Conservation (phyloP, 2,888 invertebrate species). For the Hydriomena furcata region DNA sequence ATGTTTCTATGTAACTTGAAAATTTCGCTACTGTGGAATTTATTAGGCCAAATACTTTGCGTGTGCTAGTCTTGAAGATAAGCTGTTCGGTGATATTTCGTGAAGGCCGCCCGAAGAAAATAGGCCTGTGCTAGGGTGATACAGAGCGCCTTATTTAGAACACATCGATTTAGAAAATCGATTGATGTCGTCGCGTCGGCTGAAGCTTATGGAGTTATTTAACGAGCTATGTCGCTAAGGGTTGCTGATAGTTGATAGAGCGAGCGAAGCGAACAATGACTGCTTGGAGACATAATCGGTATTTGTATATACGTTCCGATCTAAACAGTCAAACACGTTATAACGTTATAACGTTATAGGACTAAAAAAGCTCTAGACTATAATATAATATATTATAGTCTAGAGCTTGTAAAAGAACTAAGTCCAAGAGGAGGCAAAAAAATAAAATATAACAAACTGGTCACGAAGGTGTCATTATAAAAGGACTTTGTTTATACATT, state of each 20-base stretch:
- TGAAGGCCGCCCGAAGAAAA: slow-evolving; percentile 51
- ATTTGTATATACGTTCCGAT: too few relatives aligned
- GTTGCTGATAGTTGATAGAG: slow-evolving; percentile 4
- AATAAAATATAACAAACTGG: too few relatives aligned
- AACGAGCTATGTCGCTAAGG: slow-evolving; percentile 7
- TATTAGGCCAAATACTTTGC: slow-evolving; percentile 55
- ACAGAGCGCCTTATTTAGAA: slow-evolving; percentile 31
- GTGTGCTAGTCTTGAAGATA: slow-evolving; percentile 58
- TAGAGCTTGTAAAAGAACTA: too few relatives aligned
- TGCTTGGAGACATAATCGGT: too few relatives aligned
- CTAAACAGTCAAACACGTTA: too few relatives aligned
- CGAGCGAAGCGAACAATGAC: too few relatives aligned
- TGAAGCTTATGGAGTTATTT: slow-evolving; percentile 21
- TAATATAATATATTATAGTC: too few relatives aligned
- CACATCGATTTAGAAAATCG: slow-evolving; percentile 44
- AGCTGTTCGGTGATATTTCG: slow-evolving; percentile 58
- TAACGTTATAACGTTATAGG: too few relatives aligned
- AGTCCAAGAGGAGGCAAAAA: too few relatives aligned
- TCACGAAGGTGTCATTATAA: too few relatives aligned
- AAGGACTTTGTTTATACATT: too few relatives aligned
- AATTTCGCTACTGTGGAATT: slow-evolving; percentile 48
- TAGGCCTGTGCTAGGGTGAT: slow-evolving; percentile 41
- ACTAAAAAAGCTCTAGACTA: too few relatives aligned
- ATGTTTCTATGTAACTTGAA: slow-evolving; percentile 48
- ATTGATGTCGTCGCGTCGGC: slow-evolving; percentile 25